Evolutionary conservation across 1,140 invertebrate genomes (phyloP).

Genomic region (Phenacoccus solenopsis): DNA sequence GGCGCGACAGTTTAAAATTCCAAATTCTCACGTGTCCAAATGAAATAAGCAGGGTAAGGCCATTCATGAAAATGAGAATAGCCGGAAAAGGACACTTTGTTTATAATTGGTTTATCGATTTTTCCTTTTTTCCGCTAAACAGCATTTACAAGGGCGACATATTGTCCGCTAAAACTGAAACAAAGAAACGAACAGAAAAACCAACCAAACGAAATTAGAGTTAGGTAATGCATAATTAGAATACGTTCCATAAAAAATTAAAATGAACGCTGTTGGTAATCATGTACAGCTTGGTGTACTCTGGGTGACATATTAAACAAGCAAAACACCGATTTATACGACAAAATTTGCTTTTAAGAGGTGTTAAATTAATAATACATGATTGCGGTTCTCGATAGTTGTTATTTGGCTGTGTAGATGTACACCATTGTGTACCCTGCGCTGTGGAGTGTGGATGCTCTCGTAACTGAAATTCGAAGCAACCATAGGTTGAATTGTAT

Average conservation of each 20-base stretch:
- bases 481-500: too few species aligned
- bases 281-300: not conserved
- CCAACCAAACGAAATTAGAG: not conserved
- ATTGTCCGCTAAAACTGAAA: not conserved
- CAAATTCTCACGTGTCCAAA: not conserved
- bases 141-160: not conserved
- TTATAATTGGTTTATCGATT: not conserved
- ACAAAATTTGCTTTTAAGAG: not conserved
- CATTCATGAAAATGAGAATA: not conserved
- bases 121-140: not conserved
- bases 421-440: not conserved
- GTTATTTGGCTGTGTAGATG: not conserved
- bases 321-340: not conserved
- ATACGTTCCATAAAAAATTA: not conserved
- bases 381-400: not conserved
- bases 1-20: too few species aligned
- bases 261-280: not conserved
- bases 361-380: slow-evolving; percentile 3
- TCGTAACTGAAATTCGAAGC: not conserved
- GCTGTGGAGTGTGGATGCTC: too few species aligned
- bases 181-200: not conserved
- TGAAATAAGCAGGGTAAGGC: too few species aligned
- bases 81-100: not conserved
- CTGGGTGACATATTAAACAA: not conserved
- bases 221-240: too few species aligned